Evolutionary conservation across 1,140 invertebrate genomes (phyloP), one percentile per base, ranked within the genome.

Genomic region (Microplitis demolitor): DNA sequence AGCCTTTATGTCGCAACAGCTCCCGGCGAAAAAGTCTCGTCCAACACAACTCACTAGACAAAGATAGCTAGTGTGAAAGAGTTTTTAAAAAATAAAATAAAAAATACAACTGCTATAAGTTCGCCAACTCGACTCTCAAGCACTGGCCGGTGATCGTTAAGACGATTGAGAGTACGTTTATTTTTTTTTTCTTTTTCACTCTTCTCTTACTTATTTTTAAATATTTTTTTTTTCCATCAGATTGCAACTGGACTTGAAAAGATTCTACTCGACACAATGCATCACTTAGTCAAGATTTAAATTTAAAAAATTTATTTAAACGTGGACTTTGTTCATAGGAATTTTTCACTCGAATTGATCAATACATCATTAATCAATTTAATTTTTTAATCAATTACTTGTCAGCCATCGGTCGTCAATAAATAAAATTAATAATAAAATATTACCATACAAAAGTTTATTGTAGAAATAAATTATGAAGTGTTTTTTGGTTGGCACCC

Each of bases 1-100:
- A 70, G 34, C 37, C 68, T 24, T n/a, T 63, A 37, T 70, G 58
- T 62, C 69, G 45, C 56, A 51, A 54, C 62, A 39, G 31, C 37
- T 63, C 61, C 11, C 35, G 11, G 61, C 69, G n/a, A 50, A 60
- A 50, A 11, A 35, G 56, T 60, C 5, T 34, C 62, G 62, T 37
- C 50, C 24, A 14, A 33, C 68, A 69, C 56, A 14, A 56, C 14
- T 33, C 37, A 45, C 58, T 37, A 24, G 37, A 60, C 34, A 56
- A 51, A 56, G 54, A 69, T 8, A 69, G 50, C 45, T 3, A 56
- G 11, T 56, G 11, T 14, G 4, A 33, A 16, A 33, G 60, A 58
- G 54, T 14, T 24, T 39, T 45, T 45, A 11, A 45, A 45, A 45
- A 45, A 45, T 45, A 45, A 45, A 45, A 39, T 9, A 45, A 45